Evolutionary conservation across 2,113 vertebrate species (phyloP), one percentile per base, ranked within the genome.

Genomic region (Larimichthys crocea): DNA sequence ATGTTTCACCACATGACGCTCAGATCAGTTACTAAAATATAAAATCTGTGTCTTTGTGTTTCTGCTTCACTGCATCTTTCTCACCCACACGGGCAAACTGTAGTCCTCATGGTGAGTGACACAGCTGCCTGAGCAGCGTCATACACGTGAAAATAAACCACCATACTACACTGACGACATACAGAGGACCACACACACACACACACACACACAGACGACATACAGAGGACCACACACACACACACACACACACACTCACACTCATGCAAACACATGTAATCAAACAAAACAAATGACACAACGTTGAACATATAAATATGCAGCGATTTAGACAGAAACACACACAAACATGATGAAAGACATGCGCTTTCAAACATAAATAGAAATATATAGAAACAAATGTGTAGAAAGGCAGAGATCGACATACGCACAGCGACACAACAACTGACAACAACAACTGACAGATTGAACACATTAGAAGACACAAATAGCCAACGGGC

Each of bases 91-190:
- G 68, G 57, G 64, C 26, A 26, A 20, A 48, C 50, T 65, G 20
- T 17, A 69, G 62, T 71, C 64, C 73, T 48, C n/a, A 40, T 17
- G 61, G 55, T 82, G 84, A 88, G 79, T 69, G 82, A 86, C 80
- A 85, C 79, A 67, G 73, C 59, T 35, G 78, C 73, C 76, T n/a
- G 26, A 81, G 22, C 67, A 55, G 65, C 79, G 16, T 75, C 80
- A 82, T 62, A 20, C 42, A 84, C 46, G 66, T 78, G 56, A 84
- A 92, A 93, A 93, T 92, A 92, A 93, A 92, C 88, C 59, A 63
- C 29, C 63, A 26, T 3, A 22, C 53, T 80, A 55, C 68, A 66
- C 86, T 74, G 89, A 84, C 17, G 76, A 87, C 86, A 85, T 60
- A 76, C 67, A 75, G 59, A 68, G 65, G 67, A 80, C 80, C 20